Conservation (phyloP, 2,797 vertebrate genomes). For the Onychomys leucogaster region DNA sequence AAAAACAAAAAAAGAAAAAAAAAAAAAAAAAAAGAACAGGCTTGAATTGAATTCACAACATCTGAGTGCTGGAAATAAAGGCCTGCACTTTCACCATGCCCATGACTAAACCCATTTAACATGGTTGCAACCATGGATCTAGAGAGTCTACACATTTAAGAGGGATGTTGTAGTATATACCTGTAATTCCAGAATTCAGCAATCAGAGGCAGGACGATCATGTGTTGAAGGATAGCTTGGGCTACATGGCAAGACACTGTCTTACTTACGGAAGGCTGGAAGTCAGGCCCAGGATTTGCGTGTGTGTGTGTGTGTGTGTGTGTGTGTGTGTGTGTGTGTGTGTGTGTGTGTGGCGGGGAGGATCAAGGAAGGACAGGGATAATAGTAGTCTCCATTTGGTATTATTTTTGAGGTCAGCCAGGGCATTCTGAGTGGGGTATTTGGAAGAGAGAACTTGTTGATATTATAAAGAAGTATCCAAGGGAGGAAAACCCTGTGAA, state of each 20-base stretch:
- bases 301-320: too few relatives aligned
- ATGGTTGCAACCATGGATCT: not conserved
- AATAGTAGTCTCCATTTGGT: not conserved
- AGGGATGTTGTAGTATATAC: not conserved
- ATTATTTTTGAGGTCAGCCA: not conserved
- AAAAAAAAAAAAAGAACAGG: too few relatives aligned
- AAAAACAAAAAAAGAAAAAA: too few relatives aligned
- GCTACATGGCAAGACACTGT: not conserved
- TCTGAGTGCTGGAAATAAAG: not conserved
- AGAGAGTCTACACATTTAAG: slow-evolving; percentile 34
- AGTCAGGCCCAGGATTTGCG: not conserved
- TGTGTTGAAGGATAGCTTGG: not conserved
- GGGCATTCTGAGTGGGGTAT: not conserved
- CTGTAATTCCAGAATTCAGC: not conserved
- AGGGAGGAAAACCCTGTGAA: not conserved
- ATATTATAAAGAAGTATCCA: not conserved
- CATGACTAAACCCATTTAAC: slow-evolving; percentile 40
- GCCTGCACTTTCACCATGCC: not conserved
- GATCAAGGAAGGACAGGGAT: not conserved
- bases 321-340: too few relatives aligned
- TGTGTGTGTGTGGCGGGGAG: too few relatives aligned
- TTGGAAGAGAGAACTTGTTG: not conserved
- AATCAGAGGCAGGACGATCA: not conserved
- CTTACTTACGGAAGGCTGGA: not conserved
- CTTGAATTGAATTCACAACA: not conserved